Evolutionary conservation across 1,140 invertebrate genomes (phyloP), one percentile per base, ranked within the genome.

Genomic region (Pseudomyrmex pallidus): DNA sequence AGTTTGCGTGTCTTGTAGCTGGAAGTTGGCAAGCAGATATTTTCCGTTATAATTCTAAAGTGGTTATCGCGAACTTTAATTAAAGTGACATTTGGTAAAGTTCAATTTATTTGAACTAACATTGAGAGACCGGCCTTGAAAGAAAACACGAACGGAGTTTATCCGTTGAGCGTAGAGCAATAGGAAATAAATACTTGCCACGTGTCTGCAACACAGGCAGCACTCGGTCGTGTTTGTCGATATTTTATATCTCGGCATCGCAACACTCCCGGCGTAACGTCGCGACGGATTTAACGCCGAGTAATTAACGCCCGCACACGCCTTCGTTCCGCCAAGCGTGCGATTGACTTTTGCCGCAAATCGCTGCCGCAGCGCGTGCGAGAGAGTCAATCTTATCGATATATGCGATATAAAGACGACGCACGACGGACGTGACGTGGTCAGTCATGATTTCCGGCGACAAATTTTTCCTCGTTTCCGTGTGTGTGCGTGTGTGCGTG

Each of bases 291-390:
- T 89, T 83, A 80, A 89, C 82, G 62, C 35, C 35, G 66, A 78
- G 87, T 87, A 89, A 89, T 89, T 89, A 89, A 87, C 87, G 68
- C 87, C 82, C 68, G 89, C 85, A 73, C 84, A 35, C 46, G n/a
- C 15, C 68, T 87, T 57, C 64, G 13, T 66, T 52, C 62, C 83
- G 67, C 25, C 54, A 61, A 76, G 25, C 13, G 17, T 63, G 46
- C 82, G 82, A 88, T 85, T 54, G 73, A 80, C 85, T 87, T 1
- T 44, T 46, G 50, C 12, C 44, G 56, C 17, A 15, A n/a, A 67
- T 59, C 52, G 12, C 54, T 17, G 56, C 50, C 2, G 57, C 46
- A 54, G 35, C 48, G 20, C 61, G n/a, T 22, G n/a, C 54, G 35
- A 62, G 44, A 52, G 9, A 35, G 35, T 35, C 35, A 35, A 50